Percentiles rank a stretch among this genome's conserved stretches.
Evolutionary conservation across 1,140 invertebrate genomes (phyloP).

Genomic region (Ceratosolen fusciceps): DNA sequence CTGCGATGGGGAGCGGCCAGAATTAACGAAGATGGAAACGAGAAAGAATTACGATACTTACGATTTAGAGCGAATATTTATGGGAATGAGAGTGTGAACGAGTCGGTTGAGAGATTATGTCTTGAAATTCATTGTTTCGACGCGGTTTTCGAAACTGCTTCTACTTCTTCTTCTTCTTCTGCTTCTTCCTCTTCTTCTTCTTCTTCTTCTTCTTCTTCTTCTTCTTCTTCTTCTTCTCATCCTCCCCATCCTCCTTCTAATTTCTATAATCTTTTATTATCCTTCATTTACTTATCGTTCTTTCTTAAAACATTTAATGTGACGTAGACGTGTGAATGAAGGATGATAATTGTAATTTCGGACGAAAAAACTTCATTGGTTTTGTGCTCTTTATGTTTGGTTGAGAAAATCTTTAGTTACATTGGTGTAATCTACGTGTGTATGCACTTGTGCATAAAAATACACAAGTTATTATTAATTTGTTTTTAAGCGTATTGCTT

Average conservation of each 20-base stretch:
- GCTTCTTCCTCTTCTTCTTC: no score
- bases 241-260: no score
- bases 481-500: no score
- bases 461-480: no score
- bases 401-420: conserved; percentile 15
- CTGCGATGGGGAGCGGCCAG: not conserved
- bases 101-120: conserved; percentile 11
- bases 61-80: conserved; percentile 15
- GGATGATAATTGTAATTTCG: not conserved
- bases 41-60: not conserved
- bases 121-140: not conserved
- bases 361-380: conserved; percentile 1
- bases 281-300: not conserved
- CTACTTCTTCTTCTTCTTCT: not conserved
- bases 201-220: no score
- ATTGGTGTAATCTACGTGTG: conserved; percentile 23
- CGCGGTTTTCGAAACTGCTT: not conserved
- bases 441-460: no score
- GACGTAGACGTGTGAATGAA: not conserved
- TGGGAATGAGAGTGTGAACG: conserved; percentile 3
- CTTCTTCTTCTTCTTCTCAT: no score
- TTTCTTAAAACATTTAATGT: conserved; percentile 7
- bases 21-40: not conserved
- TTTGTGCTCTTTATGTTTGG: conserved; percentile 10
- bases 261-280: not conserved